Evolutionary conservation across 2,113 vertebrate genomes (phyloP).

Genomic region (Axis porcinus): DNA sequence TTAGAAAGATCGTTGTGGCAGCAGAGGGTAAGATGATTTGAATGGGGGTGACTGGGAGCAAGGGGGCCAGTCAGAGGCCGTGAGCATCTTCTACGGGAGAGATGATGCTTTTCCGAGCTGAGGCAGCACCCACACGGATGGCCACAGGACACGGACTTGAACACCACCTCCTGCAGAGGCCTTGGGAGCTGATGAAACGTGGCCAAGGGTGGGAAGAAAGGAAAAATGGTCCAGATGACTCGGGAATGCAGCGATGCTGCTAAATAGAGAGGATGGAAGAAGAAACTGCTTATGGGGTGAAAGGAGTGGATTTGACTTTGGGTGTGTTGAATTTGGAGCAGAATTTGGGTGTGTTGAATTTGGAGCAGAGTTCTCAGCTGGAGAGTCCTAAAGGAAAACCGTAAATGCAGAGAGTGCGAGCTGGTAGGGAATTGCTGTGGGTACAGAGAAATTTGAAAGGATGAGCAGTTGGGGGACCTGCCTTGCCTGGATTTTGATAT

Average conservation of each 20-base stretch:
- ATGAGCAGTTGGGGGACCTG: neutral
- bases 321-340: neutral
- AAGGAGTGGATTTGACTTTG: neutral
- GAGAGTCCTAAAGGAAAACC: neutral
- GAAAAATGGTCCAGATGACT: neutral
- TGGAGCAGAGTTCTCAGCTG: neutral
- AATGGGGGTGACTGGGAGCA: neutral
- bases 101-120: neutral
- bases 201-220: neutral
- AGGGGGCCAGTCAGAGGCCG: neutral
- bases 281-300: neutral
- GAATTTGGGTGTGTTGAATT: neutral
- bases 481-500: neutral
- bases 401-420: neutral
- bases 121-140: rapidly evolving
- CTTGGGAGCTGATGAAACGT: neutral
- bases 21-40: neutral
- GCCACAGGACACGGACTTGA: neutral
- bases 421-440: neutral
- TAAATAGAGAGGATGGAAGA: neutral
- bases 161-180: neutral
- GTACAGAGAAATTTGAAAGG: neutral
- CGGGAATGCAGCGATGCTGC: neutral
- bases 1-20: neutral
- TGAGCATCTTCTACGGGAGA: rapidly evolving